Percentiles rank a stretch among this genome's conserved stretches.
These are phyloP conservation scores for Datnioides undecimradiatus DNA, from an alignment of 2,113 vertebrate species.

Conservation along the genomic window DNA sequence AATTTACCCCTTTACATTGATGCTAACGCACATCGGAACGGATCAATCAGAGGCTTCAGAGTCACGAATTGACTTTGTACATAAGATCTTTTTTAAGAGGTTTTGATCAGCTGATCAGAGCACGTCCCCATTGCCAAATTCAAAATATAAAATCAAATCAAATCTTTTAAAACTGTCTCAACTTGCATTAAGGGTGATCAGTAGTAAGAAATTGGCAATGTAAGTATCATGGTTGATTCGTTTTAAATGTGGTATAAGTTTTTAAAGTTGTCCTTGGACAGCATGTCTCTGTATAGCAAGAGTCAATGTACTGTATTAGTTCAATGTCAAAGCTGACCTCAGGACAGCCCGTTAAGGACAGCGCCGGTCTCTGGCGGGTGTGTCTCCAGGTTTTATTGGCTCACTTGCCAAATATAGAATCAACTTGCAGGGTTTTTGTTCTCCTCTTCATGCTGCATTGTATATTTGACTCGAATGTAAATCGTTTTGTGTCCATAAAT, in stretches of 20 bases:
- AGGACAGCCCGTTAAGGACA: constrained; percentile 62
- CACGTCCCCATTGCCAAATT: constrained; percentile 63
- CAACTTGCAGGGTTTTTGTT: constrained; percentile 63
- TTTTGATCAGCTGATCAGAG: constrained; percentile 39
- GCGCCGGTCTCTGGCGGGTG: constrained; percentile 9
- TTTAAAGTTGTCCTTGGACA: constrained; percentile 37
- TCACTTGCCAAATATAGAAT: constrained; percentile 65
- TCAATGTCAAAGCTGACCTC: constrained; percentile 70
- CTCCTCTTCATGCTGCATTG: constrained; percentile 62
- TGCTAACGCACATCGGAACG: constrained; percentile 19
- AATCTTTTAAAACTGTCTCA: constrained; percentile 49
- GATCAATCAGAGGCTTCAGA: constrained; percentile 17
- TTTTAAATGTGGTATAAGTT: constrained; percentile 25
- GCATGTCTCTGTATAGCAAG: constrained; percentile 29
- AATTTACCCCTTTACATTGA: constrained; percentile 48
- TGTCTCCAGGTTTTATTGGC: constrained; percentile 65
- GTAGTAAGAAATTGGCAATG: constrained; percentile 27
- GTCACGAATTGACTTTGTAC: constrained; percentile 18
- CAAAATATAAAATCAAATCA: constrained; percentile 23
- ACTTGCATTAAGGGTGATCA: constrained; percentile 28
- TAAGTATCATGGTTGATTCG: constrained; percentile 30
- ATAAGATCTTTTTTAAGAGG: constrained; percentile 18
- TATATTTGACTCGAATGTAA: constrained; percentile 82
- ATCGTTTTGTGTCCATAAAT: constrained; percentile 61
- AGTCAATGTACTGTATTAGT: constrained; percentile 43